Evolutionary conservation across 2,888 invertebrate genomes (phyloP).

Genomic region (Nemurella pictetii): DNA sequence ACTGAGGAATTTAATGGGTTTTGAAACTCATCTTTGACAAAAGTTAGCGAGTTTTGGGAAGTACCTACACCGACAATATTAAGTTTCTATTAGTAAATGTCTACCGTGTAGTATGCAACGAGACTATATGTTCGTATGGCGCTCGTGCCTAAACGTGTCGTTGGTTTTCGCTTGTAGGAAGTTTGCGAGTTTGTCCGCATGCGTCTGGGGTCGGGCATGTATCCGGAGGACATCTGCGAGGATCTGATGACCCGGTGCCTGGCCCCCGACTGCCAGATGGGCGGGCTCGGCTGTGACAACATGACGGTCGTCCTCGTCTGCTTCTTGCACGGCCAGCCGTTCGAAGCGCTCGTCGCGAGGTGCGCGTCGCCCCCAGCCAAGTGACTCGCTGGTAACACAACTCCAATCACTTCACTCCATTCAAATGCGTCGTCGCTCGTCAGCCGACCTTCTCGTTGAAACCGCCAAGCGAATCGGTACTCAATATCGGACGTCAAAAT

Average conservation of each 20-base stretch:
- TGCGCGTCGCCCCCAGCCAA: slow-evolving; percentile 44
- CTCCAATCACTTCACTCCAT: slow-evolving; percentile 14
- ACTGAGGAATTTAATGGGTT: no score
- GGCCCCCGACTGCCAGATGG: slow-evolving; percentile 96
- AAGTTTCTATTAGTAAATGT: not conserved
- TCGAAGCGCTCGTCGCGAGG: slow-evolving; percentile 52
- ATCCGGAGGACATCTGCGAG: slow-evolving; percentile 95
- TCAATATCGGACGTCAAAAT: not conserved
- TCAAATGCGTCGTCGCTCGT: not conserved
- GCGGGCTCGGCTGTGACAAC: slow-evolving; percentile 97
- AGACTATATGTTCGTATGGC: no score
- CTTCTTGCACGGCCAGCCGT: slow-evolving; percentile 64
- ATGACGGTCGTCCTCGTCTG: slow-evolving; percentile 95
- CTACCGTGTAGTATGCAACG: no score
- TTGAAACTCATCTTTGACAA: no score
- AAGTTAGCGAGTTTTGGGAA: no score
- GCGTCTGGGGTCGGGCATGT: slow-evolving; percentile 77
- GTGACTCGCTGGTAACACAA: not conserved
- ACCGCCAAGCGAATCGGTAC: not conserved
- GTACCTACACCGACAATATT: not conserved
- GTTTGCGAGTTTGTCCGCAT: slow-evolving; percentile 88
- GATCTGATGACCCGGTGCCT: slow-evolving; percentile 92
- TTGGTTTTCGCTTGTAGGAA: slow-evolving; percentile 58
- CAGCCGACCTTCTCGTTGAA: not conserved
- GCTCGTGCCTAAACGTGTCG: not conserved